phyloP scores from a whole-genome alignment of 2,888 invertebrate species.

The Criorhina ranunculi region DNA sequence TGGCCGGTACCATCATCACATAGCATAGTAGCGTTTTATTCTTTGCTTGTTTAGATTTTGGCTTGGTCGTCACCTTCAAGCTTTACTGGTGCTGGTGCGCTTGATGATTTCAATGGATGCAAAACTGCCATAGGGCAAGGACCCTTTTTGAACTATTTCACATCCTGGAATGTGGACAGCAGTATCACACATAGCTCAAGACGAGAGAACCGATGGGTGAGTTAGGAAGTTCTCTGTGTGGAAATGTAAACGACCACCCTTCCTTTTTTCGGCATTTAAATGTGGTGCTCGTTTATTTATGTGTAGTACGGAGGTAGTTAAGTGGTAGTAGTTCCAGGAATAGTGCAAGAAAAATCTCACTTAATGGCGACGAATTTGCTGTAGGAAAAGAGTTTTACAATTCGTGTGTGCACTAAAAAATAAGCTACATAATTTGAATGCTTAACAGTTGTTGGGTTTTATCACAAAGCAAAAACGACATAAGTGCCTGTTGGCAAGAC shows the following conservation, averaged over 20 bases:
- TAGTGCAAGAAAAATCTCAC: conserved; percentile 29
- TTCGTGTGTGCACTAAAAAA: conserved; percentile 26
- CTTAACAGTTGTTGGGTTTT: conserved; percentile 5
- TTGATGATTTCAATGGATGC: conserved; percentile 57
- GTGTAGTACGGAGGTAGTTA: too few relatives aligned
- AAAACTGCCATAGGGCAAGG: conserved; percentile 62
- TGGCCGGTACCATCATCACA: conserved; percentile 50
- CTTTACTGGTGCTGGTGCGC: conserved; percentile 22
- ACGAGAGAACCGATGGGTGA: conserved; percentile 51
- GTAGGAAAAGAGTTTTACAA: conserved; percentile 16
- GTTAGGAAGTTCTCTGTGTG: conserved; percentile 39
- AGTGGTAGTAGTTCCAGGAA: not conserved
- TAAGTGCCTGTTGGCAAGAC: conserved; percentile 9
- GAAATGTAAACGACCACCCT: not conserved
- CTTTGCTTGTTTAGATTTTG: conserved; percentile 54
- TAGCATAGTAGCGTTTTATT: conserved; percentile 38
- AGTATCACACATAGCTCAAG: conserved; percentile 32
- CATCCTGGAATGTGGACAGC: conserved; percentile 63
- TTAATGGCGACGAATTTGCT: conserved; percentile 53
- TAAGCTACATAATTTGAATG: conserved; percentile 24
- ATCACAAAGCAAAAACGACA: conserved; percentile 8
- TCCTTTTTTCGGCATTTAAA: conserved; percentile 23
- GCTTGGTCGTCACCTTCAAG: conserved; percentile 61
- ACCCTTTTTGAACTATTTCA: conserved; percentile 72
- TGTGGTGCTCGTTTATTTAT: conserved; percentile 28